Percentiles rank a stretch among this genome's conserved stretches.
Conservation (phyloP, 2,113 vertebrate species). For the Galeopterus variegatus region DNA sequence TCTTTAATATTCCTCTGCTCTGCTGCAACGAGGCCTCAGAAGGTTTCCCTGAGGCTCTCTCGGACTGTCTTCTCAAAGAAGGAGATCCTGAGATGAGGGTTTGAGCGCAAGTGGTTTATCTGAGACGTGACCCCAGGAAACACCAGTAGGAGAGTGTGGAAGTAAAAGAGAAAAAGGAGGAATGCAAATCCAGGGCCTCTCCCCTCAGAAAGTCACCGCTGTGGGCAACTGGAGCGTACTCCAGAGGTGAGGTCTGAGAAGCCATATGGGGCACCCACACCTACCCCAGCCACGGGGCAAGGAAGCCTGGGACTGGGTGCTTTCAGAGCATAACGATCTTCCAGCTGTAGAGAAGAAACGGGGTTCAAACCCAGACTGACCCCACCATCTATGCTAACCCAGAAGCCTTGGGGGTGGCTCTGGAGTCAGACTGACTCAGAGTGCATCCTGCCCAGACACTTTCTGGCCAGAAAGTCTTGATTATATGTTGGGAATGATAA, state of each 20-base stretch:
- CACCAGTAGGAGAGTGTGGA: not conserved
- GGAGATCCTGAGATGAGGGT: not conserved
- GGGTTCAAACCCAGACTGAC: not conserved
- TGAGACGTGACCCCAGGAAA: not conserved
- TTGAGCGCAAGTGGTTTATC: not conserved
- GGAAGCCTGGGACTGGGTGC: not conserved
- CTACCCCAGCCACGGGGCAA: accelerated
- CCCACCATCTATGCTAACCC: not conserved
- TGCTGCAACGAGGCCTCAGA: accelerated
- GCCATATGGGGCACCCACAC: accelerated
- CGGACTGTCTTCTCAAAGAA: not conserved
- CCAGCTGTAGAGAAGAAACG: not conserved
- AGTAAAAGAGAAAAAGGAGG: not conserved
- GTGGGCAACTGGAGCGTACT: not conserved
- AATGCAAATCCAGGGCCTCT: not conserved
- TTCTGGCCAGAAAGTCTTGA: not conserved
- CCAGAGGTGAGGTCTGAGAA: not conserved
- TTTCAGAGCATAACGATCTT: not conserved
- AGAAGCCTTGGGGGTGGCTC: not conserved
- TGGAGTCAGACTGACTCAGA: not conserved
- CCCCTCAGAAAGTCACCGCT: not conserved
- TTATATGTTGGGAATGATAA: not conserved
- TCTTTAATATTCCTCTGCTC: not conserved
- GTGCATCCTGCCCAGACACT: not conserved
- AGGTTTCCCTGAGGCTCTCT: not conserved